These are phyloP conservation scores for Parus major DNA, from an alignment of 2,113 vertebrate species.

Conservation along the genomic window DNA sequence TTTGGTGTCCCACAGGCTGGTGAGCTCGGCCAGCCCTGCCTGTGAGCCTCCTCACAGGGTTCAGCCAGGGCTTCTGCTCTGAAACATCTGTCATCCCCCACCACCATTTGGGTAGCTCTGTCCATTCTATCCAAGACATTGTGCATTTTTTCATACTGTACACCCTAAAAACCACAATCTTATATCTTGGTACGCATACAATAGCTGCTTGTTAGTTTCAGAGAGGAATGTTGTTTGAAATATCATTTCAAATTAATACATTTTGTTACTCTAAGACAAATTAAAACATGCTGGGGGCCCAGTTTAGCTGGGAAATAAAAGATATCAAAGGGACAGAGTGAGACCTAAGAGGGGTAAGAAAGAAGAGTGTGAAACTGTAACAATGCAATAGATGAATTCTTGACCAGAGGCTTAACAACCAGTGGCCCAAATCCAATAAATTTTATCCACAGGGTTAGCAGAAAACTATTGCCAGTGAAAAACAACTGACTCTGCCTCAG, in stretches of 20 bases:
- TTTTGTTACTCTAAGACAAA: not conserved
- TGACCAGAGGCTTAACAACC: slow-evolving; percentile 13
- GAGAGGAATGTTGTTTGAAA: not conserved
- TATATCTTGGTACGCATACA: not conserved
- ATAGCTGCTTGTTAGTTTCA: not conserved
- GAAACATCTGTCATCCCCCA: not conserved
- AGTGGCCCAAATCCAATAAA: slow-evolving; percentile 41
- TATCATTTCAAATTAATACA: not conserved
- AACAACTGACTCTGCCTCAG: slow-evolving; percentile 16
- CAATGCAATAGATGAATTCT: slow-evolving; percentile 1
- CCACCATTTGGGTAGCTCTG: not conserved
- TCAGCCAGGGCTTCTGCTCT: not conserved
- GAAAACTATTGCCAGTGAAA: not conserved
- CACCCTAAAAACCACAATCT: not conserved
- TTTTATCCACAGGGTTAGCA: not conserved
- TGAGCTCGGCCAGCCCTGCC: not conserved
- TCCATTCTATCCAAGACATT: rapidly evolving
- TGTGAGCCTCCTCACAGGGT: not conserved
- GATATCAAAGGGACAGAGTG: not conserved
- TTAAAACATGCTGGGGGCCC: not conserved
- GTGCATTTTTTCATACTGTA: not conserved
- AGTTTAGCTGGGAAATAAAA: not conserved
- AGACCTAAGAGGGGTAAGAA: not conserved
- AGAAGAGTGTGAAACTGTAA: not conserved
- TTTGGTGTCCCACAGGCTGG: not conserved